Conservation (phyloP, 2,113 vertebrate genomes). For the Salvator merianae region DNA sequence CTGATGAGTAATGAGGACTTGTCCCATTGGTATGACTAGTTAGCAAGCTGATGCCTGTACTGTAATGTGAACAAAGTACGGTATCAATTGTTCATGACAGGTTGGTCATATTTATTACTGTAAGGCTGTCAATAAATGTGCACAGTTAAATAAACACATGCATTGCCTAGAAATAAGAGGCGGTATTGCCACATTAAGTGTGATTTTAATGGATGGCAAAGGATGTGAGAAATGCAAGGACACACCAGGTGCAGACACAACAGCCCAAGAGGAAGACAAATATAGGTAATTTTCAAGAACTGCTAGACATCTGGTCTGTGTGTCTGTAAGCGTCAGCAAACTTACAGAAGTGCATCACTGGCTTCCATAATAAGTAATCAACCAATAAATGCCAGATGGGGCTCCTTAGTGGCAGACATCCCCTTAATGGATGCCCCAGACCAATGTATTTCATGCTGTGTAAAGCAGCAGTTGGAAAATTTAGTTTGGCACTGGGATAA, state of each 20-base stretch:
- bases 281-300: background rate
- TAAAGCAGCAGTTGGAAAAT: conserved; percentile 13
- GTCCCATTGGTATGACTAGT: conserved; percentile 37
- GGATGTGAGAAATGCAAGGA: conserved; percentile 25
- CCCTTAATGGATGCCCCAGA: conserved; percentile 2
- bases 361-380: background rate
- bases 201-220: conserved; percentile 23
- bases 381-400: background rate
- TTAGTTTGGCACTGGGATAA: conserved; percentile 8
- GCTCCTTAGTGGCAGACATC: background rate
- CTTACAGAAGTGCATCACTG: conserved; percentile 17
- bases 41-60: conserved; percentile 30
- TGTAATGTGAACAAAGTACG: conserved; percentile 33
- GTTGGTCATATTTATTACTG: background rate
- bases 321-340: background rate
- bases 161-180: conserved; percentile 9
- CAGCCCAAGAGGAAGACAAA: conserved; percentile 20
- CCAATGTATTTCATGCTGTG: background rate
- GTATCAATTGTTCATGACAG: background rate
- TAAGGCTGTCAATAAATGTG: conserved; percentile 40
- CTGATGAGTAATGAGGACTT: conserved; percentile 48
- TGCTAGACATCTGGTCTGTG: conserved; percentile 22
- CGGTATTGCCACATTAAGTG: background rate
- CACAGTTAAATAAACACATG: conserved; percentile 37
- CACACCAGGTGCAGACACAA: background rate